Percentiles rank a stretch among this genome's conserved stretches.
Evolutionary conservation across 2,113 vertebrate genomes (phyloP).

Genomic region (Pseudonaja textilis): DNA sequence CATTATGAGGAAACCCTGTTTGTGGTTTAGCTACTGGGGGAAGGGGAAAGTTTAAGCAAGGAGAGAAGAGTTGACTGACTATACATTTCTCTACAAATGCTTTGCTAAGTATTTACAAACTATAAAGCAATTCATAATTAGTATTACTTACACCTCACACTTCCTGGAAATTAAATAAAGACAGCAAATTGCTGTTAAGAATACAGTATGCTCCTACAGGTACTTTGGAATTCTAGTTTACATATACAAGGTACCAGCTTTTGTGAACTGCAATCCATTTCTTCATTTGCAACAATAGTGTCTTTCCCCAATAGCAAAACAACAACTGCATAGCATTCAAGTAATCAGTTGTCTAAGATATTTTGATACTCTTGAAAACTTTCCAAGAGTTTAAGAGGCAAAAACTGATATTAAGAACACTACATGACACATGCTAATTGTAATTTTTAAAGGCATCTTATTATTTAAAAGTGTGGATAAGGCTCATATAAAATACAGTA

Average conservation of each 20-base stretch:
- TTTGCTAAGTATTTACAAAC: not conserved
- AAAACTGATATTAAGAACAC: not conserved
- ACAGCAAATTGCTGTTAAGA: not conserved
- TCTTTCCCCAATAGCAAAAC: not conserved
- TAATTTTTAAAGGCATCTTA: not conserved
- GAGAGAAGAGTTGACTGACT: not conserved
- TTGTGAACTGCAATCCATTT: not conserved
- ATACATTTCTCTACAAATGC: not conserved
- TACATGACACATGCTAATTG: not conserved
- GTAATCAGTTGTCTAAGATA: not conserved
- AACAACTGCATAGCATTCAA: not conserved
- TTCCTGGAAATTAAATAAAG: slow-evolving; percentile 55
- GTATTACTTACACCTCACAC: slow-evolving; percentile 37
- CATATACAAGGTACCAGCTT: not conserved
- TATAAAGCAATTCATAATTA: slow-evolving; percentile 28
- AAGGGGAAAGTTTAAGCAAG: not conserved
- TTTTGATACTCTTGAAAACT: not conserved
- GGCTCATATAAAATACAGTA: not conserved
- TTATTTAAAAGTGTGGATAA: not conserved
- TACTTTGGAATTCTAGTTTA: not conserved
- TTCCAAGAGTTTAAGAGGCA: not conserved
- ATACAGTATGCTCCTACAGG: not conserved
- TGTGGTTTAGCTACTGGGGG: not conserved
- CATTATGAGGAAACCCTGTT: not conserved
- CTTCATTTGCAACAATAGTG: not conserved